phyloP scores from a whole-genome alignment of 2,888 invertebrate genomes.

The Meiosimyza decipiens region DNA sequence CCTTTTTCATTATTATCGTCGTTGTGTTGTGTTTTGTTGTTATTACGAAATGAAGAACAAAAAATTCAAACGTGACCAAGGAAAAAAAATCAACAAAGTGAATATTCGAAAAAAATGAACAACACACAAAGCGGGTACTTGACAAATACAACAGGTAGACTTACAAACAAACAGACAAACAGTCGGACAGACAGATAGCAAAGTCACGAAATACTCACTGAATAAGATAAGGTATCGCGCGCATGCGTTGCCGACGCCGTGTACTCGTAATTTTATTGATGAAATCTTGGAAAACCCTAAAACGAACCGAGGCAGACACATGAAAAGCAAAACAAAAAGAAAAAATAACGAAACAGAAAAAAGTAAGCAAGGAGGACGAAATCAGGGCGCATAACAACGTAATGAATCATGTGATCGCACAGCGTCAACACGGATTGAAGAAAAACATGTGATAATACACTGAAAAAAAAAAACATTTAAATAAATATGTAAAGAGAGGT shows the following conservation, averaged over 20 bases:
- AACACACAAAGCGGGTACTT: conserved; percentile 26
- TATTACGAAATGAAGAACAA: too few species aligned
- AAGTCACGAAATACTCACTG: conserved; percentile 13
- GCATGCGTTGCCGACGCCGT: not conserved
- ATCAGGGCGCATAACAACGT: conserved; percentile 14
- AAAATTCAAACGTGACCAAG: conserved; percentile 25
- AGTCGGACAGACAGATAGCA: conserved; percentile 13
- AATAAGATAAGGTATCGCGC: conserved; percentile 33
- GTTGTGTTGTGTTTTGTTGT: too few species aligned
- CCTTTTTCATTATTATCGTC: conserved; percentile 19
- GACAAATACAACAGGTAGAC: conserved; percentile 29
- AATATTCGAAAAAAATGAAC: not conserved
- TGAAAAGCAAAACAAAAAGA: too few species aligned
- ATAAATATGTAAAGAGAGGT: too few species aligned
- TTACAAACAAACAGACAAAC: not conserved
- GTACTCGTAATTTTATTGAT: conserved; percentile 43
- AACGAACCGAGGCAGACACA: conserved; percentile 30
- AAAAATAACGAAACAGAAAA: not conserved
- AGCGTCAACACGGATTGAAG: too few species aligned
- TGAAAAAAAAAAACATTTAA: too few species aligned
- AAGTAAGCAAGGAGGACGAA: conserved; percentile 3
- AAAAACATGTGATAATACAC: too few species aligned
- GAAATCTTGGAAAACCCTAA: conserved; percentile 45
- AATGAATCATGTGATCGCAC: conserved; percentile 35
- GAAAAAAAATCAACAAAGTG: not conserved